phyloP scores from a whole-genome alignment of 2,113 vertebrate genomes.

The Peromyscus maniculatus region DNA sequence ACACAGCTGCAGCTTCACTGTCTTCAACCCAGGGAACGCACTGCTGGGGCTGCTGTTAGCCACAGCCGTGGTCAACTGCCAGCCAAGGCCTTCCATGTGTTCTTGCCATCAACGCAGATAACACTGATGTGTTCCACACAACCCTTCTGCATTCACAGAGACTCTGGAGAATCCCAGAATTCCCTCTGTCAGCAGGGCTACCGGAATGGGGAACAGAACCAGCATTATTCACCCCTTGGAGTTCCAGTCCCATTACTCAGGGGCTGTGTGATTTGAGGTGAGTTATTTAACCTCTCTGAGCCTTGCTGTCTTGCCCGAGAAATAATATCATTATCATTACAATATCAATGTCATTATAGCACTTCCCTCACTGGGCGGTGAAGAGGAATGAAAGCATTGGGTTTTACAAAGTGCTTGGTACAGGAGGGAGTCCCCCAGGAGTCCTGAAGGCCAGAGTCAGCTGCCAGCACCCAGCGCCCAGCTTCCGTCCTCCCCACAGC shows the following conservation, averaged over 20 bases:
- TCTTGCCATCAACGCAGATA: neutral
- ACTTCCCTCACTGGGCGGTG: neutral
- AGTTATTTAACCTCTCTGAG: slow-evolving; percentile 12
- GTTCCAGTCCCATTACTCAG: neutral
- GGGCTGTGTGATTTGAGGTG: neutral
- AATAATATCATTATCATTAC: neutral
- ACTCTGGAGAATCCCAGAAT: neutral
- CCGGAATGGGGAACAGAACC: neutral
- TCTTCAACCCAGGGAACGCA: neutral
- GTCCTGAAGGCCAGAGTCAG: neutral
- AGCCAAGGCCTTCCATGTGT: neutral
- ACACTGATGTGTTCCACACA: neutral
- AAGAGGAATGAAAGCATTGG: neutral
- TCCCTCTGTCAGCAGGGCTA: neutral
- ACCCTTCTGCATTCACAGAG: neutral
- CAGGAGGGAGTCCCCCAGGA: neutral
- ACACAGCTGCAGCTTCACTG: too few relatives aligned
- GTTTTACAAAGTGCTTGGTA: neutral
- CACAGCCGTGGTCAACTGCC: neutral
- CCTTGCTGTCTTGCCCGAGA: slow-evolving; percentile 27
- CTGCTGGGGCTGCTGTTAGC: too few relatives aligned
- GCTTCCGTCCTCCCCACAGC: neutral
- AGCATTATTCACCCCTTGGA: neutral
- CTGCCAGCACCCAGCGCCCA: neutral
- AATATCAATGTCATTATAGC: neutral